Evolutionary conservation across 2,113 vertebrate species (phyloP).

Genomic region (Etheostoma spectabile): DNA sequence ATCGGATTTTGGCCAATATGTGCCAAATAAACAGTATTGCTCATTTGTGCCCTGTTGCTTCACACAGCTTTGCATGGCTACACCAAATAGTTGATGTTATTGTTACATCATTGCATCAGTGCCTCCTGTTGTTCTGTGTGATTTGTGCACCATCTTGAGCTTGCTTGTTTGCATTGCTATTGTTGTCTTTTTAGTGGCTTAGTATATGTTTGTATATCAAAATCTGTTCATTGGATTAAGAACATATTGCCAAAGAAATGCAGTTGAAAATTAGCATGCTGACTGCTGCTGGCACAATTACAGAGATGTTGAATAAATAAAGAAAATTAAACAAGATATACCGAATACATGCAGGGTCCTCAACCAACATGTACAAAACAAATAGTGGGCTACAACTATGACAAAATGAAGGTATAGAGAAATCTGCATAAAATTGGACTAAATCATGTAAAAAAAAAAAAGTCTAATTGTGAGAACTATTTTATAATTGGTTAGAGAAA

Average conservation of each 20-base stretch:
- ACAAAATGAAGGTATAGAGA: not conserved
- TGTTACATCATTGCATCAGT: not conserved
- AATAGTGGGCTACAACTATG: not conserved
- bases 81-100: not conserved
- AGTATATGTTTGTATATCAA: not conserved
- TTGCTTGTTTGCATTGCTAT: not conserved
- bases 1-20: not conserved
- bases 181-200: not conserved
- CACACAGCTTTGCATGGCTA: not conserved
- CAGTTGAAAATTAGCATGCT: not conserved
- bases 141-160: not conserved
- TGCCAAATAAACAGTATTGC: not conserved
- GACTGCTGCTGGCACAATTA: not conserved
- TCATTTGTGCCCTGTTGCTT: not conserved
- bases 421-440: not conserved
- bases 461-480: not conserved
- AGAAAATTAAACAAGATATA: not conserved
- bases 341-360: not conserved
- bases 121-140: not conserved
- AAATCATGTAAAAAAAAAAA: too few relatives aligned
- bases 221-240: not conserved
- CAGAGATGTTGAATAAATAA: not conserved
- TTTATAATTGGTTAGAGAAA: slow-evolving; percentile 12
- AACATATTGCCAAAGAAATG: not conserved
- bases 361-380: not conserved